Evolutionary conservation across 2,113 vertebrate species (phyloP), one percentile per base, ranked within the genome.

Genomic region (Erpornis zantholeuca): DNA sequence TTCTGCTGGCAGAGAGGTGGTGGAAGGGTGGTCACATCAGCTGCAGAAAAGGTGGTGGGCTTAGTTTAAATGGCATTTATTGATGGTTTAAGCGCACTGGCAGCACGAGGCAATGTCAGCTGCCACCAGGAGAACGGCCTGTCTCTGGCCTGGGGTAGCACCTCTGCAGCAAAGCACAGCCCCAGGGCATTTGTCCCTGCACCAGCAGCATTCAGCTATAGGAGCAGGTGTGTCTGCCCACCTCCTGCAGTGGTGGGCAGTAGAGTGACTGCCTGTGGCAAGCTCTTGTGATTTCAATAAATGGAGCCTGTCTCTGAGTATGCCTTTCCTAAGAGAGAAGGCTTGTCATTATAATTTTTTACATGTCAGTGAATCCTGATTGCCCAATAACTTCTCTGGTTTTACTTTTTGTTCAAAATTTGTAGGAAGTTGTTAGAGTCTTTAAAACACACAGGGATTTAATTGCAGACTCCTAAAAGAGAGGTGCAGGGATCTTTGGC

Each of bases 181-280:
- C 5, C 5, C 0, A 7, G 52, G n/a, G 31, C 1, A 0, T 47
- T 54, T 23, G 23, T 40, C 66, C 28, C 36, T 42, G 24, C 54
- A 16, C 24, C 73, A 54, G 5, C 16, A 40, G 45, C 7, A 0
- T 38, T 45, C 50, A 35, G n/a, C 10, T 1, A 0, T 15, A 31
- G 52, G 52, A 79, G 3, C 27, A 19, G 27, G 7, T 52, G 19
- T 71, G 40, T 54, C 33, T 79, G 53, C 44, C 88, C 22, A 11
- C 35, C 52, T 38, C 27, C 31, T 44, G 64, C 19, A 15, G 22
- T 5, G 24, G 6, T 60, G 44, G 40, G 16, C 49, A 45, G 1
- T 0, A 29, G 22, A 45, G 56, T 5, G 33, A 27, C 47, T 44
- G 61, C 70, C 53, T 35, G 12, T 10, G n/a, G n/a, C 50, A 60